Evolutionary conservation across 2,888 invertebrate genomes (phyloP), one percentile per base, ranked within the genome.

Genomic region (Andricus curvator): DNA sequence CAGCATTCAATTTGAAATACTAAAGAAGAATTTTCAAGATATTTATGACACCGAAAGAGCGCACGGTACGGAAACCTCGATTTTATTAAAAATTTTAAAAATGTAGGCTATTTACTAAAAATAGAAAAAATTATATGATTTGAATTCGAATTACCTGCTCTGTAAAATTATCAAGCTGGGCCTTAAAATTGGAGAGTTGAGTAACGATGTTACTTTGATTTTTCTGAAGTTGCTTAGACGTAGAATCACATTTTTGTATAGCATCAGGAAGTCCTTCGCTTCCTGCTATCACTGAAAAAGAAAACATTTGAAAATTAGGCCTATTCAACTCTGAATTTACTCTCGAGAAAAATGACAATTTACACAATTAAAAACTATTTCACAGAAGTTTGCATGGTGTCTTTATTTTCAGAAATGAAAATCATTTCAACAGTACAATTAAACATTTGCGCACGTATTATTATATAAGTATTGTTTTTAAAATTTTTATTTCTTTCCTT

Each of bases 221-320:
- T 84, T 95, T 95, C 82, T 95, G 94, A 66, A 96, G 93, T 86
- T 95, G 95, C 89, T 95, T 95, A 15, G 96, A 95, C 11, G 95
- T 94, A 17, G 96, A 95, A 90, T 96, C 96, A 91, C 96, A 96
- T 88, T 95, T 94, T 92, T 96, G 96, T 77, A 96, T 91, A 2
- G 95, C 95, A 90, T 96, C 96, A 77, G 95, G 95, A 85, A 96
- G 95, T 81, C 95, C 94, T 90, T 95, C 95, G 91, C 95, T 96
- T 89, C 95, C 95, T 82, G 95, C 95, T 81, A 93, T 92, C 82
- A 93, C 93, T 92, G 95, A 93, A 89, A 96, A 95, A 95, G 92
- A 86, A 86, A 25, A 25, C 13, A 25, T 9, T n/a, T n/a, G 3
- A n/a, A 25, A 62, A 62, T 62, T 13, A 62, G 22, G 29, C 15